These are phyloP conservation scores for Drosophila tanythrix DNA, from an alignment of 2,888 invertebrate genomes.

Conservation along the genomic window DNA sequence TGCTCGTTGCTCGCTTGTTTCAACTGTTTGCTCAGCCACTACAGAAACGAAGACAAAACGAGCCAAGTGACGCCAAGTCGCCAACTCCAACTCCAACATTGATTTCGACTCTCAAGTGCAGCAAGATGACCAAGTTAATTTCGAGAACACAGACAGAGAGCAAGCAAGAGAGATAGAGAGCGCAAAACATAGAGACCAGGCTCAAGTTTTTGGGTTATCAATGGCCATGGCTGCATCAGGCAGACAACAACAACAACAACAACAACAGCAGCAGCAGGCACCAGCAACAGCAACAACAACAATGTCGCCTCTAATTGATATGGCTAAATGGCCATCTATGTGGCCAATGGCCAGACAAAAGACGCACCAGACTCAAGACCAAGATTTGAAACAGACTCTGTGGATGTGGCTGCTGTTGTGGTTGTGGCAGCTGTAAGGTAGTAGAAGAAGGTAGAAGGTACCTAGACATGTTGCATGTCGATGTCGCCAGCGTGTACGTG, in stretches of 20 bases:
- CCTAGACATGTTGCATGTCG: constrained; percentile 79
- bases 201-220: constrained; percentile 63
- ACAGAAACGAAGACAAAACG: constrained; percentile 59
- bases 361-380: constrained; percentile 17
- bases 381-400: constrained; percentile 7
- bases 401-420: constrained; percentile 24
- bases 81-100: constrained; percentile 27
- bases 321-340: constrained; percentile 77
- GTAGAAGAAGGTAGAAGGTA: constrained; percentile 18
- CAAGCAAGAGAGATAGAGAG: not conserved
- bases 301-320: constrained; percentile 69
- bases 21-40: constrained; percentile 75
- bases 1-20: constrained; percentile 51
- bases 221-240: constrained; percentile 46
- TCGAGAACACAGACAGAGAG: constrained; percentile 24
- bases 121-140: constrained; percentile 79
- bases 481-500: constrained; percentile 83
- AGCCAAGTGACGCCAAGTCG: constrained; percentile 64
- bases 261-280: constrained; percentile 16
- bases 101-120: constrained; percentile 62
- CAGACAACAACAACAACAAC: constrained; percentile 24
- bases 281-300: constrained; percentile 19
- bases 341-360: constrained; percentile 53
- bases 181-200: not conserved
- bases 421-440: constrained; percentile 26